Evolutionary conservation across 2,888 invertebrate genomes (phyloP).

Genomic region (Enchytraeus crypticus): DNA sequence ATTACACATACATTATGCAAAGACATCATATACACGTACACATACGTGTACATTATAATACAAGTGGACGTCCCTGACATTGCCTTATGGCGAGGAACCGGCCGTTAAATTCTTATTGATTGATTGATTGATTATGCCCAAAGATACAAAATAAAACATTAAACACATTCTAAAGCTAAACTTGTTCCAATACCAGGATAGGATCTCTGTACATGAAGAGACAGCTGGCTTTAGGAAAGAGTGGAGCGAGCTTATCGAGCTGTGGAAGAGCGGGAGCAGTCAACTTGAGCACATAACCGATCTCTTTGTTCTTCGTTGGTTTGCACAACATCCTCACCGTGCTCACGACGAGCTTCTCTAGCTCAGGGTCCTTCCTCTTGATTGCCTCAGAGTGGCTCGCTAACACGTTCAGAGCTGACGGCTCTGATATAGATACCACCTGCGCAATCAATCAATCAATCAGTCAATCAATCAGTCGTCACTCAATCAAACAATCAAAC

Average conservation of each 20-base stretch:
- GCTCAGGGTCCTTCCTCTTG: background rate
- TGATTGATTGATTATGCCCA: too few relatives aligned
- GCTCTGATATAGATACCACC: conserved; percentile 1
- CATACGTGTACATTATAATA: too few relatives aligned
- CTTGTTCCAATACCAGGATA: conserved; percentile 11
- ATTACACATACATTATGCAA: too few relatives aligned
- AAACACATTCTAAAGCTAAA: too few relatives aligned
- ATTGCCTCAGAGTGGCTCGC: background rate
- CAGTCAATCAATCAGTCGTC: too few relatives aligned
- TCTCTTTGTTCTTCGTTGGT: conserved; percentile 7
- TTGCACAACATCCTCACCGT: conserved; percentile 18
- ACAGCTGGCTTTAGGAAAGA: conserved; percentile 12
- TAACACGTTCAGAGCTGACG: conserved; percentile 2
- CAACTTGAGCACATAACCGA: conserved; percentile 14
- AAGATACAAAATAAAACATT: too few relatives aligned
- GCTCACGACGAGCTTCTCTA: conserved; percentile 2
- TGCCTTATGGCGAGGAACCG: too few relatives aligned
- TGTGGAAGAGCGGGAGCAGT: conserved; percentile 7
- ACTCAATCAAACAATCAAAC: too few relatives aligned
- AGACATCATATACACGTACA: too few relatives aligned
- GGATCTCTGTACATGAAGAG: conserved; percentile 19
- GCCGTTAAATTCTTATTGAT: too few relatives aligned
- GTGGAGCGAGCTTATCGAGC: background rate
- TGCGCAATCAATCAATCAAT: background rate
- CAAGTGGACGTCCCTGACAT: too few relatives aligned